Conservation (phyloP, 2,797 vertebrate species). For the Zalophus californianus region DNA sequence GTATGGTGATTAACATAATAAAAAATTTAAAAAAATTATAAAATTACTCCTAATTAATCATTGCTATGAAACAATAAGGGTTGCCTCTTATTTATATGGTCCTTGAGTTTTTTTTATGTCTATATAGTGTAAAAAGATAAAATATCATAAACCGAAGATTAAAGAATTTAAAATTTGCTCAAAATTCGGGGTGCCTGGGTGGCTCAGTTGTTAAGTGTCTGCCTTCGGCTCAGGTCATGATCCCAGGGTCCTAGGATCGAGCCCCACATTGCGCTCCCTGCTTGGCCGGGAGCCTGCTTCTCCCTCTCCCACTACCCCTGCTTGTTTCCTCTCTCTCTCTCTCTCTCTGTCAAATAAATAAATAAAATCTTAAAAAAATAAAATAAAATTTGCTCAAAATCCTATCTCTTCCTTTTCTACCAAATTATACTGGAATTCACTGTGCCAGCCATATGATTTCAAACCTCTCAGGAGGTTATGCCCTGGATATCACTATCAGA, state of each 20-base stretch:
- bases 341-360: too few species aligned
- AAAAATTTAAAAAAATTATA: neutral
- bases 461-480: neutral
- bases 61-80: neutral
- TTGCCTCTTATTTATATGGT: neutral
- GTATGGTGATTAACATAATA: too few species aligned
- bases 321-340: too few species aligned
- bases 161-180: slow-evolving; percentile 33
- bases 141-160: slow-evolving; percentile 30
- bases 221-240: too few species aligned
- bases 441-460: neutral
- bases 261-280: too few species aligned
- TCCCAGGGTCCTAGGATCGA: too few species aligned
- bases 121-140: neutral
- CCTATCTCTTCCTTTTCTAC: neutral
- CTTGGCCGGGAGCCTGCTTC: too few species aligned
- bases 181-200: neutral
- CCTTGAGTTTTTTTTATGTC: neutral
- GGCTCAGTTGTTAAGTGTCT: too few species aligned
- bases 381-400: neutral
- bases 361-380: neutral
- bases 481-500: neutral
- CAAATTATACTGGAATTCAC: neutral
- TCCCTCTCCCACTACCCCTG: too few species aligned
- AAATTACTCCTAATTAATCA: neutral